These are phyloP conservation scores for Phaethornis superciliosus DNA, from an alignment of 2,113 vertebrate species.

Conservation along the genomic window DNA sequence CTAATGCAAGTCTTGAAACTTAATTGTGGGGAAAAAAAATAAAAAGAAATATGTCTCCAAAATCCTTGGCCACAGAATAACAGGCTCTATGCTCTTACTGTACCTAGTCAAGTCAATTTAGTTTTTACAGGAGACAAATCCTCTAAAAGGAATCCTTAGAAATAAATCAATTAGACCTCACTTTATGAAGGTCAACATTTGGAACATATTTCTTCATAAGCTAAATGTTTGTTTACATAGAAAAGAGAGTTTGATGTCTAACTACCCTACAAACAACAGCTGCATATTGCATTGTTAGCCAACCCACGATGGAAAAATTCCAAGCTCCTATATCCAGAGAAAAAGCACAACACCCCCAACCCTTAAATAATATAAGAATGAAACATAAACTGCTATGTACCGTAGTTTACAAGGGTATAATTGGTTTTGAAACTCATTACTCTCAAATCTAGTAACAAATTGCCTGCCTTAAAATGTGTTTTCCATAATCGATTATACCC, in stretches of 20 bases:
- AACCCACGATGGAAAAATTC: constrained; percentile 36
- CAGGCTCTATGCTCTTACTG: background rate
- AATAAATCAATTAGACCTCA: background rate
- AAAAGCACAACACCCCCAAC: background rate
- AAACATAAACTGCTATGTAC: background rate
- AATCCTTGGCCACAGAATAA: constrained; percentile 54
- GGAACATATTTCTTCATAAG: constrained; percentile 79
- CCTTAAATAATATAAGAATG: background rate
- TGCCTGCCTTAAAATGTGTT: constrained; percentile 37
- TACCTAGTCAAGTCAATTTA: background rate
- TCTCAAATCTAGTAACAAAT: background rate
- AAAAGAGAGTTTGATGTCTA: constrained; percentile 58
- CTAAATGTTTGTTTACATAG: constrained; percentile 68
- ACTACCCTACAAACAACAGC: constrained; percentile 54
- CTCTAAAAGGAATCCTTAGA: background rate
- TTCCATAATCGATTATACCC: background rate
- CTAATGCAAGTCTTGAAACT: constrained; percentile 83
- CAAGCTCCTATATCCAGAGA: background rate
- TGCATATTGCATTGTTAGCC: constrained; percentile 79
- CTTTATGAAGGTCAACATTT: constrained; percentile 52
- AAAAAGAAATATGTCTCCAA: constrained; percentile 80
- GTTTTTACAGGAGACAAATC: constrained; percentile 7
- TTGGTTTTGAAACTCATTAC: constrained; percentile 22
- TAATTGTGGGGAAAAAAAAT: constrained; percentile 65
- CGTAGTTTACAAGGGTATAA: background rate